phyloP scores from a whole-genome alignment of 2,888 invertebrate genomes.

The Chrysolina americana region DNA sequence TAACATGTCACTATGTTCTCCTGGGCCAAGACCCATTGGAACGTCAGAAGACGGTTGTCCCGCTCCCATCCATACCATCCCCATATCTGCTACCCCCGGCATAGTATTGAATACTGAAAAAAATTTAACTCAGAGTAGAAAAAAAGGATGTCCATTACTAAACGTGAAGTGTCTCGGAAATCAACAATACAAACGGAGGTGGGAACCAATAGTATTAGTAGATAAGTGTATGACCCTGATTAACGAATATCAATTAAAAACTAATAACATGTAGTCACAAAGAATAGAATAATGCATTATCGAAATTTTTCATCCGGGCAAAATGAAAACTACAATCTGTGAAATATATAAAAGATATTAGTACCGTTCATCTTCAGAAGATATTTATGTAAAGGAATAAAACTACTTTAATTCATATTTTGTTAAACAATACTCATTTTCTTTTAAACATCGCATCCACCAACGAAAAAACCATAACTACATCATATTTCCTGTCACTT shows the following conservation, averaged over 20 bases:
- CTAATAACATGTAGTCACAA: conserved; percentile 36
- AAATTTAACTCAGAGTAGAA: background rate
- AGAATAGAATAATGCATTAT: conserved; percentile 40
- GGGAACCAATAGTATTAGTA: background rate
- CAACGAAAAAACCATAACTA: conserved; percentile 38
- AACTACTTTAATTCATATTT: conserved; percentile 39
- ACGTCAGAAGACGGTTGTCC: conserved; percentile 71
- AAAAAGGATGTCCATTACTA: background rate
- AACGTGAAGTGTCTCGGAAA: background rate
- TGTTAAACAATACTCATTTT: conserved; percentile 34
- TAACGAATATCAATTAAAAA: conserved; percentile 10
- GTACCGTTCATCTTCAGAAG: conserved; percentile 48
- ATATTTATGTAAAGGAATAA: background rate
- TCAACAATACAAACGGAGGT: conserved; percentile 8
- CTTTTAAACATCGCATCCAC: conserved; percentile 36
- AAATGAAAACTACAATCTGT: conserved; percentile 24
- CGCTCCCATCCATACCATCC: conserved; percentile 81
- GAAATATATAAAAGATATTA: conserved; percentile 29
- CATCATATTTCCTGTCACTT: conserved; percentile 22
- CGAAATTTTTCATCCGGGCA: conserved; percentile 22
- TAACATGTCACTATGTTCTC: conserved; percentile 67
- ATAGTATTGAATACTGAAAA: conserved; percentile 69
- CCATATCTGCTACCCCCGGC: conserved; percentile 74
- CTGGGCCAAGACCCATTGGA: conserved; percentile 67
- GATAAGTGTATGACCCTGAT: background rate